These are phyloP conservation scores for Seriola dumerili DNA, from an alignment of 2,113 vertebrate species.

Conservation along the genomic window DNA sequence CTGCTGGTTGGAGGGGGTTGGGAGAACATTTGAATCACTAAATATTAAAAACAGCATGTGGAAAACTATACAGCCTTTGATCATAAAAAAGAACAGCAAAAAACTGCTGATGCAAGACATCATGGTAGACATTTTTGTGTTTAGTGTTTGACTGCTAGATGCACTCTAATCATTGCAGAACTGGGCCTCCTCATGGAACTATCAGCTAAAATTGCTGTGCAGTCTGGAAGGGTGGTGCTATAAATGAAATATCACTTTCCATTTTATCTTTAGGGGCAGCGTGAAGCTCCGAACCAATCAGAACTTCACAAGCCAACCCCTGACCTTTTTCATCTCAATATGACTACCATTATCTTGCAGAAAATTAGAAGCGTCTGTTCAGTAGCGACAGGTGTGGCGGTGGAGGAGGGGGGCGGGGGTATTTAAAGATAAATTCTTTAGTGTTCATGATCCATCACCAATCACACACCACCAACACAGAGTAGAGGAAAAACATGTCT, in stretches of 20 bases:
- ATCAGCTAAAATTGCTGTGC: slow-evolving; percentile 67
- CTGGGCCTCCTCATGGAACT: slow-evolving; percentile 58
- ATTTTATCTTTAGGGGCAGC: slow-evolving; percentile 74
- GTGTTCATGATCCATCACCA: slow-evolving; percentile 76
- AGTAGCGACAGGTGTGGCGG: slow-evolving; percentile 65
- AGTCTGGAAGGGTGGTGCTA: slow-evolving; percentile 57
- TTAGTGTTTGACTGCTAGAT: slow-evolving; percentile 51
- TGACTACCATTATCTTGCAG: slow-evolving; percentile 88
- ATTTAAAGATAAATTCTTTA: slow-evolving; percentile 84
- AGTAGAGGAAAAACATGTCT: slow-evolving; percentile 53
- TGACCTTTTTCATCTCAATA: slow-evolving; percentile 87
- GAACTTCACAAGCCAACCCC: slow-evolving; percentile 82
- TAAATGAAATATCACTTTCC: slow-evolving; percentile 78
- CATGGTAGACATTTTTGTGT: slow-evolving; percentile 49
- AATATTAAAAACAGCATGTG: slow-evolving; percentile 59
- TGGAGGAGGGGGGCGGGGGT: slow-evolving; percentile 68
- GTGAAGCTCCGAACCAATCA: slow-evolving; percentile 85
- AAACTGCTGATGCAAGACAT: slow-evolving; percentile 62
- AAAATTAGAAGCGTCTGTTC: slow-evolving; percentile 88
- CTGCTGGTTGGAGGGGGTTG: slow-evolving; percentile 52
- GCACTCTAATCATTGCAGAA: slow-evolving; percentile 65
- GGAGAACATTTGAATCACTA: slow-evolving; percentile 61
- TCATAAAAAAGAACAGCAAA: slow-evolving; percentile 40
- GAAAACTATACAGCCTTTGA: slow-evolving; percentile 52
- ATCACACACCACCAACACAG: slow-evolving; percentile 67